Evolutionary conservation across 2,113 vertebrate genomes (phyloP), one percentile per base, ranked within the genome.

Genomic region (Tragelaphus scriptus): DNA sequence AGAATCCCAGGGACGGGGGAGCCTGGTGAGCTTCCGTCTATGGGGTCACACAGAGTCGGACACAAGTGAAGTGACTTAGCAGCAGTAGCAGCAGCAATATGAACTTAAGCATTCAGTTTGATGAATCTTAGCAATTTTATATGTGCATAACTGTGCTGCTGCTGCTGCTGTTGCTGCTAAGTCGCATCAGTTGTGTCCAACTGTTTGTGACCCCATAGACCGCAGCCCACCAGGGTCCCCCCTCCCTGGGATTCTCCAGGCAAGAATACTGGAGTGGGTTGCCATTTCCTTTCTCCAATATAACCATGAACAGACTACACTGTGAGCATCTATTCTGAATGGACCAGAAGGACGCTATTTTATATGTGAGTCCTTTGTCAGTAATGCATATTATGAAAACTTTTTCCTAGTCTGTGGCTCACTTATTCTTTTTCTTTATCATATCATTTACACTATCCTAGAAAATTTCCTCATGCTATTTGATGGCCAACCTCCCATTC

Each of bases 51-150:
- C 1, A 44, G 44, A 44, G 40, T 40, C 40, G 3, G 40, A 40
- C 40, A 40, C 40, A 5, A 40, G 4, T 40, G 40, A 44, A 44
- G 44, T 6, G 44, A 44, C 44, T 44, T 44, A 44, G 44, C 44
- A 44, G 44, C 44, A 44, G 44, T 44, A 44, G 44, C 44, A 44
- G 44, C 44, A 94, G 49, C 65, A 82, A 51, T 21, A 90, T 51
- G 2, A 7, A 44, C 16, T 77, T 68, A 51, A 55, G 30, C 17
- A 56, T 86, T 93, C 11, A 25, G 12, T 80, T 85, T 58, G 30
- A 82, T 91, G 7, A 88, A 23, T 93, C 90, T 96, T 65, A 90
- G 4, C 49, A 86, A 56, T 71, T 87, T 71, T 85, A 63, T 32
- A 53, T 1, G 8, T 68, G 65, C n/a, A 21, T 68, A 68, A 68